Evolutionary conservation across 1,140 invertebrate genomes (phyloP).

Genomic region (Pachypsylla venusta): DNA sequence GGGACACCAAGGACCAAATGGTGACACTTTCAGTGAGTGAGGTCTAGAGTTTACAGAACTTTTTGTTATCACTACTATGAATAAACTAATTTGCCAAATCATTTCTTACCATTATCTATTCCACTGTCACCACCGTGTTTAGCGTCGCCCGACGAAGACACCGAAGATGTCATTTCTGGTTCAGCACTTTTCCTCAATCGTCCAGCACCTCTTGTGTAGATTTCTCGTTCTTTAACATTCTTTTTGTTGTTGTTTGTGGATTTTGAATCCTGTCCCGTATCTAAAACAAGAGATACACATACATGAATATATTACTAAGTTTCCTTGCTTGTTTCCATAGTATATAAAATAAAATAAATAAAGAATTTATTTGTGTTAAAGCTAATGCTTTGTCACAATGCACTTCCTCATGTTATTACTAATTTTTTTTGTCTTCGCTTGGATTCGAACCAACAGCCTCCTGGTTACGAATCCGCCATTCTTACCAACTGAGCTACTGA

Average conservation of each 20-base stretch:
- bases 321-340: no score
- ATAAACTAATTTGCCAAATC: not conserved
- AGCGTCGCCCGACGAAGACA: not conserved
- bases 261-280: not conserved
- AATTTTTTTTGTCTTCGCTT: no score
- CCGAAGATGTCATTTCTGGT: not conserved
- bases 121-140: not conserved
- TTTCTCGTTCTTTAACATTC: not conserved
- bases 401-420: no score
- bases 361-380: no score
- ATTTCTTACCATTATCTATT: not conserved
- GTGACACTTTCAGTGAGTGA: not conserved
- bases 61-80: not conserved
- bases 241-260: not conserved
- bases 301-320: no score
- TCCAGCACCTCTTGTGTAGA: not conserved
- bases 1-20: not conserved
- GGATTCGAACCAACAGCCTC: no score
- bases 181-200: constrained; percentile 5
- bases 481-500: no score
- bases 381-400: no score
- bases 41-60: not conserved
- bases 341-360: no score
- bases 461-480: no score
- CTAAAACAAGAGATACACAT: no score